Conservation (phyloP, 2,113 vertebrate genomes). For the Canis aureus region DNA sequence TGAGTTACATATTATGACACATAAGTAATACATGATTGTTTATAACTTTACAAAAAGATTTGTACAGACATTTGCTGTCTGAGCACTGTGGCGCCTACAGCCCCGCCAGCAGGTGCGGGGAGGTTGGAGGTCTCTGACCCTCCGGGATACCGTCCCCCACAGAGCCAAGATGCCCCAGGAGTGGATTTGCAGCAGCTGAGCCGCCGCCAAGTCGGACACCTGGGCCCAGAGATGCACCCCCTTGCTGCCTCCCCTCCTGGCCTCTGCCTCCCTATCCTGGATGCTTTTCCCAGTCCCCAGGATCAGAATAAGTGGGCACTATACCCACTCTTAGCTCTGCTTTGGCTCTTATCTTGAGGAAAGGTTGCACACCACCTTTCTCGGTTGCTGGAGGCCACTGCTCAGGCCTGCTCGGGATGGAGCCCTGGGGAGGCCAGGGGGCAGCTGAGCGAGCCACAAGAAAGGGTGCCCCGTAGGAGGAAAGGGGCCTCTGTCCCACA, state of each 20-base stretch:
- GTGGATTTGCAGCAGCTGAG: rapidly evolving
- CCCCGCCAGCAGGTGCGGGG: not conserved
- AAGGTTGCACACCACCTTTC: not conserved
- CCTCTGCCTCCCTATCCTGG: not conserved
- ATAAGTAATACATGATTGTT: not conserved
- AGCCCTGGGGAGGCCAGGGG: not conserved
- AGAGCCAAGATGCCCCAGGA: not conserved
- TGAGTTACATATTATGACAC: not conserved
- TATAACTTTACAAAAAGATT: not conserved
- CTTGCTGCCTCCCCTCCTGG: not conserved
- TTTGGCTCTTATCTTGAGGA: not conserved
- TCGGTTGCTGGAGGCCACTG: not conserved
- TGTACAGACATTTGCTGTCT: not conserved
- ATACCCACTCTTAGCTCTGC: not conserved
- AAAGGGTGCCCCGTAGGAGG: too few species aligned
- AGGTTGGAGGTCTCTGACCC: too few species aligned
- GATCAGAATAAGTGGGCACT: not conserved
- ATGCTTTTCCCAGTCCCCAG: not conserved
- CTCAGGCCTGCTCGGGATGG: not conserved
- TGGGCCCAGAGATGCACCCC: not conserved
- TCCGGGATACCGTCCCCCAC: not conserved
- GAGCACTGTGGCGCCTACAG: not conserved
- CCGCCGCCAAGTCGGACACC: not conserved
- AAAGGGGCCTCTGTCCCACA: not conserved
- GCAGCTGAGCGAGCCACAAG: not conserved